These are phyloP conservation scores for Chiroxiphia lanceolata DNA, from an alignment of 2,797 vertebrate species.

Conservation along the genomic window DNA sequence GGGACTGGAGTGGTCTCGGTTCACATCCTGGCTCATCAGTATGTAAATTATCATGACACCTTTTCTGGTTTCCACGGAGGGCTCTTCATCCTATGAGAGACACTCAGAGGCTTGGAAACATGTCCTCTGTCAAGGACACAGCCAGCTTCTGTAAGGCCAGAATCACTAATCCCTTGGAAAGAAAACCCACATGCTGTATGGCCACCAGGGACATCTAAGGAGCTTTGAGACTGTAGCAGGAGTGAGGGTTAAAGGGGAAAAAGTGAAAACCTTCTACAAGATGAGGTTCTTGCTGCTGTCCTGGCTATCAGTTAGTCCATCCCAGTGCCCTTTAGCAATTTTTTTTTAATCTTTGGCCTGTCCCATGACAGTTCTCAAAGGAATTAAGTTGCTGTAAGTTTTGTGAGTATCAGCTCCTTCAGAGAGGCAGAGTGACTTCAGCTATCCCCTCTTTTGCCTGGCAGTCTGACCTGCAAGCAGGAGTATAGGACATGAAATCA, in stretches of 20 bases:
- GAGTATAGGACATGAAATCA: not conserved
- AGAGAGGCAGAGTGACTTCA: not conserved
- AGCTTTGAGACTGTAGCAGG: not conserved
- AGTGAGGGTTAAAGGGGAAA: not conserved
- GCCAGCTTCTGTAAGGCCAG: not conserved
- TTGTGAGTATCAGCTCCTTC: not conserved
- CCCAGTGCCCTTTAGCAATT: not conserved
- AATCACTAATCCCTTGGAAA: not conserved
- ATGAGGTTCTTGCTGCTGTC: not conserved
- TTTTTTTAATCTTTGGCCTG: not conserved
- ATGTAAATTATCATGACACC: not conserved
- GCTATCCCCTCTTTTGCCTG: not conserved
- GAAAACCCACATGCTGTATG: rapidly evolving
- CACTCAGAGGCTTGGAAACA: not conserved
- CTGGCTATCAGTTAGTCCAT: not conserved
- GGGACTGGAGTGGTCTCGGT: not conserved
- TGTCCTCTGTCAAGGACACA: not conserved
- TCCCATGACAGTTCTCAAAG: not conserved
- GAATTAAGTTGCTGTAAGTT: not conserved
- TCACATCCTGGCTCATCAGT: not conserved
- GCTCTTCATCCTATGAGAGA: not conserved
- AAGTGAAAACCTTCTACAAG: not conserved
- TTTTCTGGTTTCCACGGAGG: not conserved
- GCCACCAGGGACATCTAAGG: not conserved
- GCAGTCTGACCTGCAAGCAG: not conserved